Conservation (phyloP, 2,113 vertebrate species). For the Calcarius ornatus region DNA sequence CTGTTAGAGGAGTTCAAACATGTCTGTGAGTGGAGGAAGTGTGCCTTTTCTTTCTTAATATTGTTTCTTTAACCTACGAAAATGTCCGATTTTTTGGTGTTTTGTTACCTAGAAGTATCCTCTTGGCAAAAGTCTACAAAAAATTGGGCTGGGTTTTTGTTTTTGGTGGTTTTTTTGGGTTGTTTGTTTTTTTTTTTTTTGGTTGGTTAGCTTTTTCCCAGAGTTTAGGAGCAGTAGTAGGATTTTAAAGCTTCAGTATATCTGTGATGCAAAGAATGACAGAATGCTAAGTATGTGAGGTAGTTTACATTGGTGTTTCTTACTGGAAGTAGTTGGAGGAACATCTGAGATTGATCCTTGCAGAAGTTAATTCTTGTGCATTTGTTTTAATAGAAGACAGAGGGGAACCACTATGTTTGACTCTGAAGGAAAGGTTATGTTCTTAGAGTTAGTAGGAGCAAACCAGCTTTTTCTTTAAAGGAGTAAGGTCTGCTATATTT, state of each 20-base stretch:
- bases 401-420: neutral
- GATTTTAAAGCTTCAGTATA: neutral
- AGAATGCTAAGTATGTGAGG: neutral
- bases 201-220: neutral
- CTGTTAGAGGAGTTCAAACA: neutral
- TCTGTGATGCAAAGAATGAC: neutral
- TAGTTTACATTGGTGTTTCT: neutral
- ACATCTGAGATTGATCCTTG: neutral
- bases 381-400: neutral
- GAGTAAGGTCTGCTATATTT: neutral
- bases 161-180: too few species aligned
- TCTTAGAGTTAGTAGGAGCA: neutral
- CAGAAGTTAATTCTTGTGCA: neutral
- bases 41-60: neutral
- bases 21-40: neutral
- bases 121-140: neutral
- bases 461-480: neutral
- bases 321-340: neutral
- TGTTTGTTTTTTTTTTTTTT: too few species aligned
- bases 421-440: neutral
- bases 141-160: neutral
- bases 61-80: neutral
- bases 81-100: accelerated
- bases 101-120: neutral
- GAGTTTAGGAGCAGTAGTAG: neutral